Percentiles rank a stretch among this genome's conserved stretches.
These are phyloP conservation scores for Dallia pectoralis DNA, from an alignment of 2,797 vertebrate genomes.

Conservation along the genomic window DNA sequence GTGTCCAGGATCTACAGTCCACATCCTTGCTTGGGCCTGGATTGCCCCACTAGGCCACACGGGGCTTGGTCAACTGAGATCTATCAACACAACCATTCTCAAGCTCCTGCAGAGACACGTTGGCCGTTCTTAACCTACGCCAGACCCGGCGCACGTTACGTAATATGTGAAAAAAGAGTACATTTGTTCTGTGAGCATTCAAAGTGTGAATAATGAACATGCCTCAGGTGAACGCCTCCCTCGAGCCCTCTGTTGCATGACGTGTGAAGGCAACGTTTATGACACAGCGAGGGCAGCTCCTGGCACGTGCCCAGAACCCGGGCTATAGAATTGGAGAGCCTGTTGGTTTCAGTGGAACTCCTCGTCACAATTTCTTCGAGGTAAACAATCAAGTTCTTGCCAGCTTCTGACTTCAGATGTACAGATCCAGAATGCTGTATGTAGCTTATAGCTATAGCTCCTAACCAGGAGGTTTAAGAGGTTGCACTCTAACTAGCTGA, in stretches of 20 bases:
- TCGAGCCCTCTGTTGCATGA: neutral
- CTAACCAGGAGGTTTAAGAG: no score
- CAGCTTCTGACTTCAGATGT: neutral
- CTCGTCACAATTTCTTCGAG: neutral
- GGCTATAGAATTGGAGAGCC: constrained; percentile 2
- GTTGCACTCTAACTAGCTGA: neutral
- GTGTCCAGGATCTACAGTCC: neutral
- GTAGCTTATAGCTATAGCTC: no score
- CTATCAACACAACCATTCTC: neutral
- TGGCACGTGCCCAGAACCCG: neutral
- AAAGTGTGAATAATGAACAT: constrained; percentile 17
- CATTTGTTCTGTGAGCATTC: constrained; percentile 27
- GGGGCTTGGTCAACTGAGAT: neutral
- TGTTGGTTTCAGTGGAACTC: constrained; percentile 1
- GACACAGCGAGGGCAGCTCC: constrained; percentile 11
- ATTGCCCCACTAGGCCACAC: neutral
- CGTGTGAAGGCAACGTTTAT: constrained; percentile 11
- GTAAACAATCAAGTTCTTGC: neutral
- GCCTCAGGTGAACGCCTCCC: constrained; percentile 6
- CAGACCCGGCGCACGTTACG: neutral
- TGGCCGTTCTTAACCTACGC: neutral
- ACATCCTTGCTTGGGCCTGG: neutral
- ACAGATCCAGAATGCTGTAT: neutral
- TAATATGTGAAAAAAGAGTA: constrained; percentile 5
- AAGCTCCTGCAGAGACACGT: neutral